phyloP scores from a whole-genome alignment of 1,140 invertebrate species.

The Ips nitidus region DNA sequence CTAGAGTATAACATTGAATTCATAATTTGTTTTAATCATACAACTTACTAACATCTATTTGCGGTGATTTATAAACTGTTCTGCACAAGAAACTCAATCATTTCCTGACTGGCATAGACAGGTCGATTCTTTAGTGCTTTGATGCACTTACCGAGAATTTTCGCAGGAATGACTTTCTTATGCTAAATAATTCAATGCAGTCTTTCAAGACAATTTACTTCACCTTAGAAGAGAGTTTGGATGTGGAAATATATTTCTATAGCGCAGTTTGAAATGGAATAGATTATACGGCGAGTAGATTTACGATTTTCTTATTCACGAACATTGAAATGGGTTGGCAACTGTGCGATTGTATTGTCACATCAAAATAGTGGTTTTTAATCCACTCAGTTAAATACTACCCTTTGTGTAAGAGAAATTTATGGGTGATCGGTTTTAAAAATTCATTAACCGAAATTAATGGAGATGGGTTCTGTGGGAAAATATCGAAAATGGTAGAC shows the following conservation, averaged over 20 bases:
- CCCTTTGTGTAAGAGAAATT: neutral
- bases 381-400: too few relatives aligned
- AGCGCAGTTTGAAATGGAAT: too few relatives aligned
- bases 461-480: neutral
- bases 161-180: constrained; percentile 8
- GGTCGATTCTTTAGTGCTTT: constrained; percentile 8
- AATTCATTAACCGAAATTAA: constrained; percentile 3
- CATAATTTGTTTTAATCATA: too few relatives aligned
- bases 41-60: neutral
- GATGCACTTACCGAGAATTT: constrained; percentile 7
- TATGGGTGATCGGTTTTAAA: neutral
- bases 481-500: neutral
- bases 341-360: too few relatives aligned
- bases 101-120: constrained; percentile 20
- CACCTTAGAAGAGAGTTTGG: neutral
- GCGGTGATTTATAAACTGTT: constrained; percentile 25
- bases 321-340: too few relatives aligned
- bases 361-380: too few relatives aligned
- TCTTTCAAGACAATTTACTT: constrained; percentile 3
- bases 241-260: too few relatives aligned
- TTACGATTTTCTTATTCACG: too few relatives aligned
- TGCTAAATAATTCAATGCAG: constrained; percentile 12
- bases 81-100: constrained; percentile 26
- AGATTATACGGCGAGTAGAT: too few relatives aligned
- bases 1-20: too few relatives aligned